These are phyloP conservation scores for Chalcis sispes DNA, from an alignment of 2,888 invertebrate genomes.

Conservation along the genomic window DNA sequence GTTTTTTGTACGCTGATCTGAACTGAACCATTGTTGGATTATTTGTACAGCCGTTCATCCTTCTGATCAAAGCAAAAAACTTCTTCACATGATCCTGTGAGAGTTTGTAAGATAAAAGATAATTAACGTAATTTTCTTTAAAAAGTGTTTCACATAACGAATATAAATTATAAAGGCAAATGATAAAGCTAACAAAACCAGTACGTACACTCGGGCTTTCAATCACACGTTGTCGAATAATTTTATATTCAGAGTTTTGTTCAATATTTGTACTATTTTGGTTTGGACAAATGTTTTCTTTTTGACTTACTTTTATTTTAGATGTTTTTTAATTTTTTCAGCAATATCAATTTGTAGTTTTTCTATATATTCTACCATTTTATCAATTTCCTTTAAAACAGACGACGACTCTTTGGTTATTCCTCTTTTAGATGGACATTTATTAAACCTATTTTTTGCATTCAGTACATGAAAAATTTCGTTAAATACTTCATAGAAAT, in stretches of 20 bases:
- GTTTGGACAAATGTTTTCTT: too few species aligned
- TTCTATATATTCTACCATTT: not conserved
- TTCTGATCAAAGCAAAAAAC: constrained; percentile 55
- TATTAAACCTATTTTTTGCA: constrained; percentile 54
- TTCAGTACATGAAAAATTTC: constrained; percentile 63
- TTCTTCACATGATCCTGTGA: constrained; percentile 56
- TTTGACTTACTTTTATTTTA: too few species aligned
- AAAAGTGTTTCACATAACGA: constrained; percentile 1
- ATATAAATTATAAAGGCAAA: constrained; percentile 25
- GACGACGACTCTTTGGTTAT: constrained; percentile 8
- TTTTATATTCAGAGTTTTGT: too few species aligned
- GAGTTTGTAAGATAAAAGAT: not conserved
- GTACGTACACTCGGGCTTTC: not conserved
- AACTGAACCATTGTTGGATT: constrained; percentile 58
- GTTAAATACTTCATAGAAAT: constrained; percentile 60
- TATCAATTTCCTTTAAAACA: constrained; percentile 17
- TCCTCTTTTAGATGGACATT: constrained; percentile 20
- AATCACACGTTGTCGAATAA: too few species aligned
- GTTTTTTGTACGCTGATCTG: constrained; percentile 36
- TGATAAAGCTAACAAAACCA: constrained; percentile 42
- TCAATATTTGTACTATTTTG: too few species aligned
- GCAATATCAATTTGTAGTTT: not conserved
- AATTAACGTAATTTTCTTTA: constrained; percentile 10
- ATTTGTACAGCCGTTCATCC: constrained; percentile 56
- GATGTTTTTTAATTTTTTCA: not conserved